A percentile compares a stretch with the other conserved stretches of the same genome.
Conservation (phyloP, 1,140 invertebrate genomes). For the Drosophila varians region DNA sequence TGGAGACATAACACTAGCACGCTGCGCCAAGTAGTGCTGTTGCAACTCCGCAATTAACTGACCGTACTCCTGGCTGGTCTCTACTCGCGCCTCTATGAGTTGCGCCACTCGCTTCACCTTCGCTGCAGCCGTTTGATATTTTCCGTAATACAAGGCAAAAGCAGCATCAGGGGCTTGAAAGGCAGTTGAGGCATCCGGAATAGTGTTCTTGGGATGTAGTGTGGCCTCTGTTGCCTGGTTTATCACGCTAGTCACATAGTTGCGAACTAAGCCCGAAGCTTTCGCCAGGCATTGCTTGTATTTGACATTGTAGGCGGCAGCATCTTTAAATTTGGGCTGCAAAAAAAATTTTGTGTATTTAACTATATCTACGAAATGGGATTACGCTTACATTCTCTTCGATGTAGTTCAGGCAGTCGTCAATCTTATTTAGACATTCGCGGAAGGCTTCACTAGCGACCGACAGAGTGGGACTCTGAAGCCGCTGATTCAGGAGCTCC, state of each 20-base stretch:
- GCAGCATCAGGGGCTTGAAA: slow-evolving; percentile 87
- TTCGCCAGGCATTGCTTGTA: slow-evolving; percentile 92
- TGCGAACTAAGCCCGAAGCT: slow-evolving; percentile 91
- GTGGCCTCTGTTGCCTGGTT: slow-evolving; percentile 91
- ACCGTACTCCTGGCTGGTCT: slow-evolving; percentile 88
- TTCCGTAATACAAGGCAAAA: slow-evolving; percentile 96
- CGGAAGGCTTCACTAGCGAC: slow-evolving; percentile 93
- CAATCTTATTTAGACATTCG: slow-evolving; percentile 91
- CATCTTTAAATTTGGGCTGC: slow-evolving; percentile 89
- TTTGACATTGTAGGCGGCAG: slow-evolving; percentile 88
- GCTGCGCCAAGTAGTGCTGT: slow-evolving; percentile 92
- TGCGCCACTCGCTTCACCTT: slow-evolving; percentile 92
- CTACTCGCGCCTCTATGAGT: slow-evolving; percentile 90
- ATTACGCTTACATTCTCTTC: slow-evolving; percentile 89
- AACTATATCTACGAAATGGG: not conserved
- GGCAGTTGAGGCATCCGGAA: slow-evolving; percentile 36
- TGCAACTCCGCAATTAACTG: slow-evolving; percentile 92
- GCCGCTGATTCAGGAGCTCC: slow-evolving; percentile 90
- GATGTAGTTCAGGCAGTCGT: slow-evolving; percentile 94
- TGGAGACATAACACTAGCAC: slow-evolving; percentile 86
- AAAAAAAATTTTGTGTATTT: slow-evolving; percentile 14
- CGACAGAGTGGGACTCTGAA: slow-evolving; percentile 91
- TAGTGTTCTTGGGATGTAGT: slow-evolving; percentile 82
- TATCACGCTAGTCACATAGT: slow-evolving; percentile 89
- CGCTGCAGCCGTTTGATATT: slow-evolving; percentile 94